phyloP scores from a whole-genome alignment of 1,140 invertebrate genomes.

The Drosophila littoralis region DNA sequence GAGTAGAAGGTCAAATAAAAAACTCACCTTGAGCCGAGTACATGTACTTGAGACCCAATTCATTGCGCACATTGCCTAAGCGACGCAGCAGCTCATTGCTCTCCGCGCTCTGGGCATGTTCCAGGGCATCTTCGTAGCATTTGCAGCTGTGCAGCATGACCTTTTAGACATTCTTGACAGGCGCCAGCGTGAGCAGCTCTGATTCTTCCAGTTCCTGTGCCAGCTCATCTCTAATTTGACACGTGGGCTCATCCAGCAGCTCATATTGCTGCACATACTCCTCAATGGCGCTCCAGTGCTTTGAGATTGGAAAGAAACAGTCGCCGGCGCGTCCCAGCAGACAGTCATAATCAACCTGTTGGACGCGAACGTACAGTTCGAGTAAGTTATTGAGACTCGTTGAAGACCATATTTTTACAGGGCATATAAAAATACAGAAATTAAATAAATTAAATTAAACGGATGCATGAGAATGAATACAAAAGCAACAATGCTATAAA shows the following conservation, averaged over 20 bases:
- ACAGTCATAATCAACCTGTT: too few species aligned
- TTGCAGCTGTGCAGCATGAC: constrained; percentile 88
- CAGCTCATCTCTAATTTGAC: constrained; percentile 85
- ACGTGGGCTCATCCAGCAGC: constrained; percentile 85
- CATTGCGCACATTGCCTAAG: constrained; percentile 93
- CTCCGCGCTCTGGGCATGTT: constrained; percentile 55
- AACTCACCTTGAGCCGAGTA: constrained; percentile 87
- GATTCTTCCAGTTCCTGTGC: constrained; percentile 73
- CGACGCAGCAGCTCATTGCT: constrained; percentile 87
- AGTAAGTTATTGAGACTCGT: too few species aligned
- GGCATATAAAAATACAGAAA: too few species aligned
- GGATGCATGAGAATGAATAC: too few species aligned
- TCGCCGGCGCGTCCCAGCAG: constrained; percentile 91
- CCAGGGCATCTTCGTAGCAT: constrained; percentile 89
- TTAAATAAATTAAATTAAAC: too few species aligned
- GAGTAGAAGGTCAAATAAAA: too few species aligned
- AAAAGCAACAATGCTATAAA: too few species aligned
- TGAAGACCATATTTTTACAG: too few species aligned
- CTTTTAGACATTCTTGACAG: constrained; percentile 86
- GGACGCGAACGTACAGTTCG: too few species aligned
- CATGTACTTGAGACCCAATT: constrained; percentile 93
- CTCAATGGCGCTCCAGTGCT: constrained; percentile 88
- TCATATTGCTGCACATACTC: constrained; percentile 85
- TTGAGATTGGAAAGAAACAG: constrained; percentile 90
- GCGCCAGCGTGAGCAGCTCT: constrained; percentile 53